Percentiles rank a stretch among this genome's conserved stretches.
phyloP scores from a whole-genome alignment of 2,888 invertebrate species.

The Physocephala rufipes region DNA sequence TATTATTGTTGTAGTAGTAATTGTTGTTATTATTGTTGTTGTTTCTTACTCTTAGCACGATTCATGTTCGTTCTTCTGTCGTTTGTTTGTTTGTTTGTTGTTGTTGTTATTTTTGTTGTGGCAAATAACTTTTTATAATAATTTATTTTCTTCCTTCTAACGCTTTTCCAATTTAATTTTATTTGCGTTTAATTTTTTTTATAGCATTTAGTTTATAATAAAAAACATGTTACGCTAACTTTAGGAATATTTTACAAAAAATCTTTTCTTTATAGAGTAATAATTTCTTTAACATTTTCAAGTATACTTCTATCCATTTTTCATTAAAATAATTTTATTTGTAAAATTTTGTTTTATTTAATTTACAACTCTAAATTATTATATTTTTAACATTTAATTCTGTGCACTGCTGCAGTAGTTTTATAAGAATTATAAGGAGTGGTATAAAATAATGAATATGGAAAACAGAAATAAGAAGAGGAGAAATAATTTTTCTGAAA shows the following conservation, averaged over 20 bases:
- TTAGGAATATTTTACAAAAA: conserved; percentile 30
- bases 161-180: conserved; percentile 36
- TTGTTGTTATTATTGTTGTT: neutral
- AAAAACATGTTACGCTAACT: conserved; percentile 16
- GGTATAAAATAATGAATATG: neutral
- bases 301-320: conserved; percentile 44
- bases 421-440: neutral
- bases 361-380: neutral
- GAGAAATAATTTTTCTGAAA: too few species aligned
- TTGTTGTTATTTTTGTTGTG: neutral
- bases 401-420: neutral
- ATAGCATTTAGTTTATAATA: conserved; percentile 34
- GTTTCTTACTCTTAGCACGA: too few species aligned
- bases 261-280: conserved; percentile 1
- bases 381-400: neutral
- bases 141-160: conserved; percentile 20
- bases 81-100: too few species aligned
- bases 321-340: neutral
- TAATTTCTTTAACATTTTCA: neutral
- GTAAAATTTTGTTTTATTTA: too few species aligned
- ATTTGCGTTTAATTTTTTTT: conserved; percentile 34
- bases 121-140: conserved; percentile 37
- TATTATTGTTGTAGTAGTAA: neutral
- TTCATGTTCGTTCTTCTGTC: too few species aligned
- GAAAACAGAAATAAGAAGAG: too few species aligned